Evolutionary conservation across 2,797 vertebrate species (phyloP).

Genomic region (Aeoliscus strigatus): DNA sequence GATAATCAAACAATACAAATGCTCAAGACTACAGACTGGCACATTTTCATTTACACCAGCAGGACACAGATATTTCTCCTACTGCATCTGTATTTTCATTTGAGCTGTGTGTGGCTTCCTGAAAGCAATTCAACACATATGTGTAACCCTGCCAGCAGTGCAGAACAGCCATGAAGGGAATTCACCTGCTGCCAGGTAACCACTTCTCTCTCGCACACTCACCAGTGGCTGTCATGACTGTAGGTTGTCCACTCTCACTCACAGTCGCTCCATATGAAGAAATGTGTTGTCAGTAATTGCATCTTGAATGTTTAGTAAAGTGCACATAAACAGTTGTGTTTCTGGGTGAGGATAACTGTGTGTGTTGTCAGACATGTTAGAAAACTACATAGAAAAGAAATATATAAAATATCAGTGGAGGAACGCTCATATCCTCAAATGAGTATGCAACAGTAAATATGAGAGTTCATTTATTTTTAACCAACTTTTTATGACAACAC

Average conservation of each 20-base stretch:
- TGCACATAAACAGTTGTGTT: slow-evolving; percentile 36
- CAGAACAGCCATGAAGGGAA: slow-evolving; percentile 35
- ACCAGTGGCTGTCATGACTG: slow-evolving; percentile 55
- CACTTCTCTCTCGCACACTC: slow-evolving; percentile 23
- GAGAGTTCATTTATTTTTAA: not conserved
- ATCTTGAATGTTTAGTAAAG: slow-evolving; percentile 49
- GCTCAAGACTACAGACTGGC: slow-evolving; percentile 13
- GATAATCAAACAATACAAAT: slow-evolving; percentile 25
- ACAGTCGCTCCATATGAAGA: slow-evolving; percentile 48
- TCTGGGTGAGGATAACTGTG: slow-evolving; percentile 12
- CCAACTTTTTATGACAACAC: not conserved
- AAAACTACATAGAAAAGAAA: slow-evolving; percentile 2
- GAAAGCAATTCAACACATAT: slow-evolving; percentile 52
- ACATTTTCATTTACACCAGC: slow-evolving; percentile 51
- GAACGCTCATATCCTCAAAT: not conserved
- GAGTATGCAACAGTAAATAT: no score
- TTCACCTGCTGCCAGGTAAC: slow-evolving; percentile 10
- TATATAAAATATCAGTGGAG: slow-evolving; percentile 12
- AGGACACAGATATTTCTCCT: slow-evolving; percentile 37
- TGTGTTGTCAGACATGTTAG: slow-evolving; percentile 28
- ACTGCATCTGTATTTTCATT: slow-evolving; percentile 48
- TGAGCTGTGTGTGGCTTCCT: slow-evolving; percentile 43
- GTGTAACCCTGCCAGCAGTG: slow-evolving; percentile 42
- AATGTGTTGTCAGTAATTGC: slow-evolving; percentile 55
- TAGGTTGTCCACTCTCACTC: slow-evolving; percentile 55